Evolutionary conservation across 1,140 invertebrate genomes (phyloP), one percentile per base, ranked within the genome.

Genomic region (Drosophila setifemur): DNA sequence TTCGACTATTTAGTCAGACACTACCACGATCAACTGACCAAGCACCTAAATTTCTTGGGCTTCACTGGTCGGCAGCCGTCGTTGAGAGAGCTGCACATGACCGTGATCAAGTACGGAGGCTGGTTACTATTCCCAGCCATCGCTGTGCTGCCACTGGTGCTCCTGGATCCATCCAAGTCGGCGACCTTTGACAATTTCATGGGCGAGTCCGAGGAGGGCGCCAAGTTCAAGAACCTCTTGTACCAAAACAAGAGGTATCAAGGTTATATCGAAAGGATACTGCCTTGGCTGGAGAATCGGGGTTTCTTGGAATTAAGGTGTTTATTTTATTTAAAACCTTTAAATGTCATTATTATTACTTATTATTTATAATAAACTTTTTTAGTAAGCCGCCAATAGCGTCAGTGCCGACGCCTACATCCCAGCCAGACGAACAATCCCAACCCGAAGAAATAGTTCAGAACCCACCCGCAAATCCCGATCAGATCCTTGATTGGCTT

Each of bases 201-300:
- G 11, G 31, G 25, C 3, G 49, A 68, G 5, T 21, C 7, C 4
- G 45, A 70, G n/a, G 49, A 21, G 1, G 71, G 49, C 0, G 23
- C 4, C 0, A 26, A 72, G 0, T 88, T 89, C n/a, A 88, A 60
- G 14, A 72, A 57, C 6, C 11, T 45, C 0, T 18, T 90, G 63
- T 90, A 76, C 8, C 16, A 53, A 0, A 86, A 71, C 33, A 48
- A 69, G 14, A 47, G 76, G 0, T 90, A 78, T 43, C 16, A 47
- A 2, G 11, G 39, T 1, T 67, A 82, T 18, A 23, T 89, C n/a
- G 50, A 78, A 43, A 25, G 52, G 14, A 64, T 90, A 5, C 29
- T 90, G 12, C 89, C 89, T 2, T 90, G 79, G 79, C 3, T 90
- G 28, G 69, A 82, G 9, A 90, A 90, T 60, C 48, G 72, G 0